Conservation (phyloP, 2,113 vertebrate species). For the Andinoacara biseriatus region DNA sequence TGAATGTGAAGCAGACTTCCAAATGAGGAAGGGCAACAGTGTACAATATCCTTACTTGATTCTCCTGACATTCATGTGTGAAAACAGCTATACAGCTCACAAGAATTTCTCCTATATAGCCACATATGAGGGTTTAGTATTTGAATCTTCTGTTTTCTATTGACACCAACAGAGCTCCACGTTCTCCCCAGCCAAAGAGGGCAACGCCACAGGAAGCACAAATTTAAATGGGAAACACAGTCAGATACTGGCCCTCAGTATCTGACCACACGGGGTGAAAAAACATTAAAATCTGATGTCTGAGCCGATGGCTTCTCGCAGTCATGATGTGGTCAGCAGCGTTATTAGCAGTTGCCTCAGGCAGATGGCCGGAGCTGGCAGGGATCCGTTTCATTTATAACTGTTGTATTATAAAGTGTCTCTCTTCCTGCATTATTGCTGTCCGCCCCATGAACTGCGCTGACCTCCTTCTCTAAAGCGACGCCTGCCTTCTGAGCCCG, state of each 20-base stretch:
- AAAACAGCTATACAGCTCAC: not conserved
- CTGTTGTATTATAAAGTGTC: not conserved
- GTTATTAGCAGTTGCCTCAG: not conserved
- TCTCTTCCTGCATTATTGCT: not conserved
- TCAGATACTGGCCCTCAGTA: not conserved
- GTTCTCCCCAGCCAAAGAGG: not conserved
- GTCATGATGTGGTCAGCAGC: not conserved
- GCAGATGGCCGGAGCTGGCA: slow-evolving; percentile 4
- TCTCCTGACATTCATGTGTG: not conserved
- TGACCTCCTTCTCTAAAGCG: not conserved
- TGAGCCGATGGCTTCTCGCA: slow-evolving; percentile 9
- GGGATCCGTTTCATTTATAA: slow-evolving; percentile 20
- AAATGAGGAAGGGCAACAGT: no score
- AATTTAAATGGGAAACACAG: not conserved
- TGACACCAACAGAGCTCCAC: not conserved
- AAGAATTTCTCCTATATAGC: not conserved
- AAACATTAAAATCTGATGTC: slow-evolving; percentile 7
- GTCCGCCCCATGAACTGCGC: not conserved
- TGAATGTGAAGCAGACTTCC: not conserved
- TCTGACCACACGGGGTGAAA: not conserved
- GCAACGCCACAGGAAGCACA: not conserved
- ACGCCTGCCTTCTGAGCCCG: not conserved
- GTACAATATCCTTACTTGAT: not conserved
- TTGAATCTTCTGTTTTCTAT: not conserved
- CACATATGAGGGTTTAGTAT: not conserved